Evolutionary conservation across 2,888 invertebrate species (phyloP), one percentile per base, ranked within the genome.

Genomic region (Ariolimax columbianus): DNA sequence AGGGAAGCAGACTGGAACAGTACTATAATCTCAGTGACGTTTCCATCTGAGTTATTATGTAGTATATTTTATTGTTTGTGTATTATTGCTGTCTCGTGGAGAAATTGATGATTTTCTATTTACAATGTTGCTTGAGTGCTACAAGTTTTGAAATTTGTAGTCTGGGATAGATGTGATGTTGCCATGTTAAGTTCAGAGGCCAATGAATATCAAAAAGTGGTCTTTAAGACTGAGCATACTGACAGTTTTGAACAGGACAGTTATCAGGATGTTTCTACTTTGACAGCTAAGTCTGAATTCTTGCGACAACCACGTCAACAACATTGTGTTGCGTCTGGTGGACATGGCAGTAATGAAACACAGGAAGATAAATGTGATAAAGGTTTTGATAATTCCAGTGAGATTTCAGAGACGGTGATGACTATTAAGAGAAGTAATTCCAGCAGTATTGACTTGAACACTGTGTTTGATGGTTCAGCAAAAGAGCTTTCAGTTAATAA

Each of bases 221-320:
- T 68, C 40, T 63, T 80, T 47, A 82, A 82, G 55, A 73, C 73
- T 36, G 82, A 82, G 73, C 82, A 72, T 40, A 7, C 36, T 26
- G 81, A 81, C 70, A 72, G 51, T 55, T 72, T 70, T 70, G 55
- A 81, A 51, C 36, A 68, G 82, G 82, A 82, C 17, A 55, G 23
- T 17, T 55, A 19, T 55, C 23, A 19, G 17, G 23, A 55, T 55
- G 55, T 23, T 55, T 2, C 3, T 11, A 55, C 55, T 19, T 14
- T 19, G 19, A 55, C 14, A 14, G 3, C 3, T 2, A 3, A 7
- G 19, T 14, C 7, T 2, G n/a, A n/a, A n/a, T 23, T 17, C 14
- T 55, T 55, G 19, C 17, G 55, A 55, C 17, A 55, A 55, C 3
- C 55, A 23, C 17, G 2, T 23, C 3, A 55, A 17, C 17, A 55